Conservation (phyloP, 2,888 invertebrate genomes). For the Alloscopus bannaensis region DNA sequence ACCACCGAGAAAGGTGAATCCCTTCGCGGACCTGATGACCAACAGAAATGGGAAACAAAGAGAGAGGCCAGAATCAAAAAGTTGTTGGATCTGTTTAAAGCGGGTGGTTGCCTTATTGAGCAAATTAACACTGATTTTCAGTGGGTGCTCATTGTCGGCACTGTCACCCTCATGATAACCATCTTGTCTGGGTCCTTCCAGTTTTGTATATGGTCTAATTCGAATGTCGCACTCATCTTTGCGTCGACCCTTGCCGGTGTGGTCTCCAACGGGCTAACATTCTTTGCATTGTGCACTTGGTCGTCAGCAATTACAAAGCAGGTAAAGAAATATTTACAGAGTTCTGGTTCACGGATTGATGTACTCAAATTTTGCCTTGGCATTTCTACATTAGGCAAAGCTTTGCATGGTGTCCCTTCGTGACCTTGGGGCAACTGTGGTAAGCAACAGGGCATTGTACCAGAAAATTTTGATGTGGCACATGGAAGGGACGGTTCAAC, state of each 20-base stretch:
- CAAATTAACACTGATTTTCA: conserved; percentile 22
- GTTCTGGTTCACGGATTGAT: background rate
- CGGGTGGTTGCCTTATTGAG: conserved; percentile 14
- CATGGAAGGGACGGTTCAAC: conserved; percentile 40
- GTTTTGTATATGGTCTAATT: background rate
- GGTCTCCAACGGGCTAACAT: conserved; percentile 28
- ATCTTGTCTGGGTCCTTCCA: conserved; percentile 9
- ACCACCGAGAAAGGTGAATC: background rate
- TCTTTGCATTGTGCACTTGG: conserved; percentile 17
- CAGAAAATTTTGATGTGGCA: conserved; percentile 41
- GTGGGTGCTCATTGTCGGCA: conserved; percentile 9
- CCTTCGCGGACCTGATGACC: background rate
- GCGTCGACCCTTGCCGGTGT: background rate
- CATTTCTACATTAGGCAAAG: background rate
- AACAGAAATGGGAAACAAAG: background rate
- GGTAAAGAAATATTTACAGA: background rate
- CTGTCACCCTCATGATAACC: conserved; percentile 12
- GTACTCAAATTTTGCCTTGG: conserved; percentile 4
- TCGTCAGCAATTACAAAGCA: conserved; percentile 3
- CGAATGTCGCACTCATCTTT: background rate
- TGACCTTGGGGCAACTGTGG: conserved; percentile 3
- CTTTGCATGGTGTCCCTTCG: conserved; percentile 1
- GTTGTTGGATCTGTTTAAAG: conserved; percentile 17
- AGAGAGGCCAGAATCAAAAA: background rate
- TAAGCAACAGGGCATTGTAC: conserved; percentile 12